Base-by-base conservation (phyloP, 1,140 invertebrate genomes). In the Parasteatoda tepidariorum region DNA sequence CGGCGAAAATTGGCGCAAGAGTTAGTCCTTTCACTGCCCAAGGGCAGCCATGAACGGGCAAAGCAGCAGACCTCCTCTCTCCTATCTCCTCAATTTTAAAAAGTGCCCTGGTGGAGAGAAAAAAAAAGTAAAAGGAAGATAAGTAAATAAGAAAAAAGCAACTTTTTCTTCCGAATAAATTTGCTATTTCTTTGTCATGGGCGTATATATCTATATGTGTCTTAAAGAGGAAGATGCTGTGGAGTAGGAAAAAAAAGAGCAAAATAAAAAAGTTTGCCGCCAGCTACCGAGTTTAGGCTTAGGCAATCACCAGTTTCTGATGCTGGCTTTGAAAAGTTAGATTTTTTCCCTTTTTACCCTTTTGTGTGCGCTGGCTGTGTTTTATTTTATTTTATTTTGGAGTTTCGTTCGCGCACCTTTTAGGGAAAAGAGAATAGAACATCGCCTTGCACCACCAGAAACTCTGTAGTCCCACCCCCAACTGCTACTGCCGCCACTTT, bases 21-120 rank as follows among this genome's bases (percentile, higher is more conserved):
- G 78, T 82, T 82, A 82, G 78, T 82, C 78, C 64, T 70, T 75
- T 82, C 71, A 62, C 78, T 82, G 78, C 78, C 78, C 67, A 61
- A 62, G 78, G 67, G 78, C 26, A 71, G 54, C 48, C 41, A 26
- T 48, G 38, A 48, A 48, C 38, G 38, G 66, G 13, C 13, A 67
- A 48, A 68, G 76, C 64, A 57, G 62, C 38, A 48, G 9, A 48
- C 9, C 24, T 22, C 57, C 30, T 30, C 59, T 57, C 15, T 18
- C 15, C 55, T 18, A 48, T 11, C 30, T 78, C 62, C 26, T 26
- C 66, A 70, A 70, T 71, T 82, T 82, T 70, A 61, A 82, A 78
- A 78, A 78, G 73, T 30, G 33, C 34, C 59, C 31, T 30, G 31
- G 73, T 33, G 55, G 13, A 54, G 24, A 22, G 4, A n/a, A 9